A percentile compares a stretch with the other conserved stretches of the same genome.
Evolutionary conservation across 2,888 invertebrate species (phyloP).

Genomic region (Drosophila robusta): DNA sequence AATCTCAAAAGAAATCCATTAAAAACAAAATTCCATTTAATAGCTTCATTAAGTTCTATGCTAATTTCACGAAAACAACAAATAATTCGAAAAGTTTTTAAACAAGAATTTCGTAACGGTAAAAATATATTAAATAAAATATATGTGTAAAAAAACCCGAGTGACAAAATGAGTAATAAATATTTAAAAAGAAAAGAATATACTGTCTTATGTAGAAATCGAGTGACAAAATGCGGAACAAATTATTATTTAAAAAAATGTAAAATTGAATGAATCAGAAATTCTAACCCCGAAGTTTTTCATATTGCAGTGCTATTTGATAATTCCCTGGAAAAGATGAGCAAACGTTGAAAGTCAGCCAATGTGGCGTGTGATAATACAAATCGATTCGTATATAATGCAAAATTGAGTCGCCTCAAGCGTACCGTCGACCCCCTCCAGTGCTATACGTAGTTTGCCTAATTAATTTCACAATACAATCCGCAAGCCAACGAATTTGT

Average conservation of each 20-base stretch:
- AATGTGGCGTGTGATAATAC: constrained; percentile 59
- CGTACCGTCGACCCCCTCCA: constrained; percentile 34
- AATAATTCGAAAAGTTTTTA: constrained; percentile 6
- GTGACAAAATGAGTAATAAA: neutral
- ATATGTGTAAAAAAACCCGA: neutral
- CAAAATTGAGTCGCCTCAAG: constrained; percentile 52
- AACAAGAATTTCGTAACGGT: constrained; percentile 17
- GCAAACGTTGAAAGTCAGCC: constrained; percentile 53
- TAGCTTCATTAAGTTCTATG: constrained; percentile 41
- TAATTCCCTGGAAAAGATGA: constrained; percentile 48
- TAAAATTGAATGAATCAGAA: constrained; percentile 30
- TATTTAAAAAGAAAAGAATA: neutral
- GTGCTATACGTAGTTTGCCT: constrained; percentile 64
- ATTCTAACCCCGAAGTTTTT: constrained; percentile 10
- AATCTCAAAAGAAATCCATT: constrained; percentile 3
- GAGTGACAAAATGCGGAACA: constrained; percentile 1
- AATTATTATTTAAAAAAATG: neutral
- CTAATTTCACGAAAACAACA: constrained; percentile 18
- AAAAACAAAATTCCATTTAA: constrained; percentile 1
- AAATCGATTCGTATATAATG: constrained; percentile 57
- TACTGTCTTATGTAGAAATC: too few relatives aligned
- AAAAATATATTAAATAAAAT: neutral
- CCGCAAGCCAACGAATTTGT: constrained; percentile 46
- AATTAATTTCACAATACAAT: constrained; percentile 75
- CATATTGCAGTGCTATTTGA: constrained; percentile 39